Conservation (phyloP, 2,797 vertebrate species). For the Poecile montanus region DNA sequence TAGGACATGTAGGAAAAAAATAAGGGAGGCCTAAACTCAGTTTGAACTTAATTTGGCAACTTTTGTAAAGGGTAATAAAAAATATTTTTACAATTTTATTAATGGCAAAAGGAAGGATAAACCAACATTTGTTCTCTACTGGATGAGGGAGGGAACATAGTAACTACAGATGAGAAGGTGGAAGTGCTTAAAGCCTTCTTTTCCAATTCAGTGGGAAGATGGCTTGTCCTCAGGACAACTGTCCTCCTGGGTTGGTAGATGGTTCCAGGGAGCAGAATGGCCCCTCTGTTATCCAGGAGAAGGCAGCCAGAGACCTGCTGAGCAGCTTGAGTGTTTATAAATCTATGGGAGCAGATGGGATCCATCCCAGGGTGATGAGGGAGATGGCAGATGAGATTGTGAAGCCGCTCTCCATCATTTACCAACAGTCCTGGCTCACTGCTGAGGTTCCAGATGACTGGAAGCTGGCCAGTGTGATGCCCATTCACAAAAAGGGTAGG, state of each 20-base stretch:
- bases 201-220: not conserved
- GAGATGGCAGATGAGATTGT: not conserved
- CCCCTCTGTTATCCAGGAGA: not conserved
- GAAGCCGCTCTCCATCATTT: fast-evolving
- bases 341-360: not conserved
- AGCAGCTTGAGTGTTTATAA: not conserved
- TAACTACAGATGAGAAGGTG: not conserved
- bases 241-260: too few relatives aligned
- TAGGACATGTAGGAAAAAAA: not conserved
- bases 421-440: not conserved
- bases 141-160: not conserved
- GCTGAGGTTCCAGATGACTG: not conserved
- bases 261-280: not conserved
- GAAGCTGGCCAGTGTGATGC: not conserved
- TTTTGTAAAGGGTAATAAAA: not conserved
- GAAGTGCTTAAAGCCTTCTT: not conserved
- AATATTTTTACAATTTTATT: not conserved
- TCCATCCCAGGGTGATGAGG: not conserved
- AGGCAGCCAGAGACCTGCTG: not conserved
- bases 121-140: not conserved
- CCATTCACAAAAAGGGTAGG: not conserved
- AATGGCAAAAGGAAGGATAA: not conserved
- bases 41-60: not conserved
- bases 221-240: not conserved
- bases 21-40: not conserved